A percentile compares a stretch with the other conserved stretches of the same genome.
Conservation (phyloP, 2,113 vertebrate species). For the Tiliqua scincoides region DNA sequence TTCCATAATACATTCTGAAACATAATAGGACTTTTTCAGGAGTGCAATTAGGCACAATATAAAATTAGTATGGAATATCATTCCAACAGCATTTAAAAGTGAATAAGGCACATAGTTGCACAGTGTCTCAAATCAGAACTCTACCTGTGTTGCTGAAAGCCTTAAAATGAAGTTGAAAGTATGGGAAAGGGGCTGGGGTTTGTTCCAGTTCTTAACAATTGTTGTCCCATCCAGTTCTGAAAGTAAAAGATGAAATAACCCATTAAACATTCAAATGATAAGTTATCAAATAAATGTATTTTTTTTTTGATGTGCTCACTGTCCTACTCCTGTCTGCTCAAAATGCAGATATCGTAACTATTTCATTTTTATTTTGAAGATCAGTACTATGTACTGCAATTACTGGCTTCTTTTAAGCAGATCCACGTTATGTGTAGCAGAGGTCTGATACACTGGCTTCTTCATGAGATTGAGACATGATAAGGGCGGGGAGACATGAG, state of each 20-base stretch:
- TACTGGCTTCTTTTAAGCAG: no score
- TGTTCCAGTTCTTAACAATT: slow-evolving; percentile 39
- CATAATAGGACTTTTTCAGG: slow-evolving; percentile 23
- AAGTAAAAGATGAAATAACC: slow-evolving; percentile 46
- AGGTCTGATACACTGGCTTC: no score
- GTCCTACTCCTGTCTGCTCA: no score
- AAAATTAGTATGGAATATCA: slow-evolving; percentile 28
- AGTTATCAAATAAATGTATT: slow-evolving; percentile 26
- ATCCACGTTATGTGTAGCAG: no score
- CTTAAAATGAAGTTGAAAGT: slow-evolving; percentile 7
- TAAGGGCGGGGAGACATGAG: no score
- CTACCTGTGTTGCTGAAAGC: neutral
- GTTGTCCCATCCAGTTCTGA: slow-evolving; percentile 26
- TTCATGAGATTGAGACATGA: no score
- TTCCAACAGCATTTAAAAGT: neutral
- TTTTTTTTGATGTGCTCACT: neutral
- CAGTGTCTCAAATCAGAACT: rapidly evolving
- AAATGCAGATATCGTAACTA: no score
- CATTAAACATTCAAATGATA: slow-evolving; percentile 33
- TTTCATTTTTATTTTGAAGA: no score
- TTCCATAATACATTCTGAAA: slow-evolving; percentile 39
- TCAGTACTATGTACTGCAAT: no score
- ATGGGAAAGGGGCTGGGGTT: neutral
- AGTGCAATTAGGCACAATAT: neutral
- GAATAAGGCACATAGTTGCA: neutral